phyloP scores from a whole-genome alignment of 2,113 vertebrate genomes.

The Ivindomyrus marchei region DNA sequence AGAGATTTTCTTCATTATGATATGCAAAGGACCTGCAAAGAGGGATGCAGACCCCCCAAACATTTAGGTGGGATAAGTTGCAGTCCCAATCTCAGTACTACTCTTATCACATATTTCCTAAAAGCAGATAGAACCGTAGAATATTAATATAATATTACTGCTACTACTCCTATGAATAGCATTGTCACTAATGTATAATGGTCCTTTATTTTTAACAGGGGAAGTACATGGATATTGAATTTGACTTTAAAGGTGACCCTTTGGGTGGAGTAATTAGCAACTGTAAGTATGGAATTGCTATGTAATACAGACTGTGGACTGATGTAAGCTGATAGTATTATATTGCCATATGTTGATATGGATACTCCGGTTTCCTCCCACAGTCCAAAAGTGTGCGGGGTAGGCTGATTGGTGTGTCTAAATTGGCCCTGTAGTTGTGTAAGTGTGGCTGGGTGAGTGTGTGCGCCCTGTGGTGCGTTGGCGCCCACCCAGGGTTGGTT shows the following conservation, averaged over 20 bases:
- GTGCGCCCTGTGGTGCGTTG: no score
- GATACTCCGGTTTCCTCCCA: neutral
- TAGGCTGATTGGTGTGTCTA: no score
- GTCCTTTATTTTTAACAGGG: constrained; percentile 63
- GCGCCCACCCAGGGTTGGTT: no score
- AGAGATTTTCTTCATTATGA: neutral
- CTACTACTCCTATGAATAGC: neutral
- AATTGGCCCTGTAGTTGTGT: no score
- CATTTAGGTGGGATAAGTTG: neutral
- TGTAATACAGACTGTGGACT: neutral
- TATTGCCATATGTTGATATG: neutral
- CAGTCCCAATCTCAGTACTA: neutral
- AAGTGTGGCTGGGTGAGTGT: no score
- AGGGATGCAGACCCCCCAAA: neutral
- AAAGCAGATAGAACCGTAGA: neutral
- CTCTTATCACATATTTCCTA: neutral
- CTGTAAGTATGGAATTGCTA: constrained; percentile 74
- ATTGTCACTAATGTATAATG: neutral
- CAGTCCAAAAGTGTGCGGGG: no score
- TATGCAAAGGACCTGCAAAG: neutral
- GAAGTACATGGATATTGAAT: constrained; percentile 99
- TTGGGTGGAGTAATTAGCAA: constrained; percentile 98
- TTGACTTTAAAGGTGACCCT: constrained; percentile 98
- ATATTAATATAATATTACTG: neutral
- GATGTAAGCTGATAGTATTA: neutral